These are phyloP conservation scores for Bujurquina vittata DNA, from an alignment of 2,113 vertebrate species.

Conservation along the genomic window DNA sequence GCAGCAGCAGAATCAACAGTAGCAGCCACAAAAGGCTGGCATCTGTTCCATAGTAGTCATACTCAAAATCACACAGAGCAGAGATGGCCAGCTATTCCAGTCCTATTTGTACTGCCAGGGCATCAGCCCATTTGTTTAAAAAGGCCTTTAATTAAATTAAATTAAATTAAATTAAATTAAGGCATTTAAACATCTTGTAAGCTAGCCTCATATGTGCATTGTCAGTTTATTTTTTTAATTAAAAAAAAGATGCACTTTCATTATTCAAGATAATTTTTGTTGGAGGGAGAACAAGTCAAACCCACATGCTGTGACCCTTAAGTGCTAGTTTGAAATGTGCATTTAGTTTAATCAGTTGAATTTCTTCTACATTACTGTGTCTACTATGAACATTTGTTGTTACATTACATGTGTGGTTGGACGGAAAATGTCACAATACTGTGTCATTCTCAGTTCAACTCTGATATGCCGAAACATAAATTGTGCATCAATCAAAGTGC, in stretches of 20 bases:
- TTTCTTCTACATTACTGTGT: background rate
- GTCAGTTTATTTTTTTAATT: slow-evolving; percentile 58
- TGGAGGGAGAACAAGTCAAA: slow-evolving; percentile 51
- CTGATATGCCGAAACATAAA: background rate
- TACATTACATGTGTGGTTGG: background rate
- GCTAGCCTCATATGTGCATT: slow-evolving; percentile 49
- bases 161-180: too few species aligned
- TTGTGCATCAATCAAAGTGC: slow-evolving; percentile 29
- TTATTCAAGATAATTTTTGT: slow-evolving; percentile 35
- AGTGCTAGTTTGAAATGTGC: slow-evolving; percentile 44
- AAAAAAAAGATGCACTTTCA: slow-evolving; percentile 47
- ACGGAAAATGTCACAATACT: background rate
- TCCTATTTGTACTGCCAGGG: slow-evolving; percentile 59
- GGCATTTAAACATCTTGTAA: slow-evolving; percentile 22
- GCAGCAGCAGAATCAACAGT: slow-evolving; percentile 74
- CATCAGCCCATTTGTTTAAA: slow-evolving; percentile 71
- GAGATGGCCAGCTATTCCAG: slow-evolving; percentile 50
- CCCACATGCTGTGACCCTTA: slow-evolving; percentile 60
- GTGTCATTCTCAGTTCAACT: background rate
- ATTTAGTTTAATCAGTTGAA: slow-evolving; percentile 14
- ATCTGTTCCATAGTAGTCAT: slow-evolving; percentile 56
- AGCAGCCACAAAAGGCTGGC: slow-evolving; percentile 73
- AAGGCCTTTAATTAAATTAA: slow-evolving; percentile 68
- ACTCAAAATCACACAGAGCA: slow-evolving; percentile 52
- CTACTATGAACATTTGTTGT: slow-evolving; percentile 11